These are phyloP conservation scores for Ammodytes marinus DNA, from an alignment of 2,113 vertebrate genomes.

Conservation along the genomic window DNA sequence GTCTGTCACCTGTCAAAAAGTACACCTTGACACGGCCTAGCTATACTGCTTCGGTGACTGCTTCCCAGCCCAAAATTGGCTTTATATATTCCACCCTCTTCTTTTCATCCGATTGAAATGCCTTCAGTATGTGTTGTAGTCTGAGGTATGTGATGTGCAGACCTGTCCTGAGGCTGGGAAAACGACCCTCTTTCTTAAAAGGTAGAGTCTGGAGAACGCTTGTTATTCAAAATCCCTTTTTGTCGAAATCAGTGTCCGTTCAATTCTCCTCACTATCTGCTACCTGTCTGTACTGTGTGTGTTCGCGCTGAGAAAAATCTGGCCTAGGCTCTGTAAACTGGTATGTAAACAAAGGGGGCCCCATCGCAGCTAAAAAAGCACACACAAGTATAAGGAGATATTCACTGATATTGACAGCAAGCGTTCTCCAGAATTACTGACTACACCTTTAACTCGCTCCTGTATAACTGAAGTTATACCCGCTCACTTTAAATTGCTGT, in stretches of 20 bases:
- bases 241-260: no score
- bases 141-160: constrained; percentile 80
- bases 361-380: no score
- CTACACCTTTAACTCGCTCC: not conserved
- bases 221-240: no score
- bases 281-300: no score
- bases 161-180: constrained; percentile 73
- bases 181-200: constrained; percentile 6
- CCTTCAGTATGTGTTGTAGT: constrained; percentile 53
- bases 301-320: no score
- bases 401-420: no score
- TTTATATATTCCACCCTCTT: not conserved
- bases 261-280: no score
- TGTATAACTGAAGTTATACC: constrained; percentile 15
- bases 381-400: no score
- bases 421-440: no score
- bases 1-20: constrained; percentile 56
- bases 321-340: no score
- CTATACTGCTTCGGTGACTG: not conserved
- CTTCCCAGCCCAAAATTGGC: not conserved
- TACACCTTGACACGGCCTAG: constrained; percentile 37
- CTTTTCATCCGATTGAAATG: constrained; percentile 17
- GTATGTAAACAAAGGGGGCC: no score
- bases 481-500: constrained; percentile 11
- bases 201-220: no score